A percentile compares a stretch with the other conserved stretches of the same genome.
Evolutionary conservation across 2,888 invertebrate genomes (phyloP).

Genomic region (Heliconius erato): DNA sequence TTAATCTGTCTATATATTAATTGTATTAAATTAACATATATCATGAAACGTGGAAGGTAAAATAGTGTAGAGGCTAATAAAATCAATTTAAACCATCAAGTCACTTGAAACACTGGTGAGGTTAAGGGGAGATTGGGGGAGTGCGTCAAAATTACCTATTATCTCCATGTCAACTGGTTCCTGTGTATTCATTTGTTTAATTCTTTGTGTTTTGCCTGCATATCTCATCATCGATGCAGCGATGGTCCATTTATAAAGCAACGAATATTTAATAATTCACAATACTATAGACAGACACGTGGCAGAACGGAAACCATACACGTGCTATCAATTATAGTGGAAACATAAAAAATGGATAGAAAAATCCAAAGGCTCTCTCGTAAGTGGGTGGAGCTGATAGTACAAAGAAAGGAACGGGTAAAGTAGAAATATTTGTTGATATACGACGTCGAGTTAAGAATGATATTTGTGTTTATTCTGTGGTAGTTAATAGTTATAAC

Average conservation of each 20-base stretch:
- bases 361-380: conserved; percentile 64
- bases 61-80: conserved; percentile 31
- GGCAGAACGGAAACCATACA: conserved; percentile 79
- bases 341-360: conserved; percentile 68
- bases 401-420: conserved; percentile 48
- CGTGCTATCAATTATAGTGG: conserved; percentile 83
- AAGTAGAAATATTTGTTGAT: conserved; percentile 30
- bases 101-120: conserved; percentile 2
- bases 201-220: conserved; percentile 60
- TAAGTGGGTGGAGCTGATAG: conserved; percentile 66
- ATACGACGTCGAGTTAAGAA: background rate
- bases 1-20: background rate
- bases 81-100: background rate
- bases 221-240: conserved; percentile 58
- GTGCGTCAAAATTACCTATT: conserved; percentile 63
- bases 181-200: conserved; percentile 62
- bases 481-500: background rate
- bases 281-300: conserved; percentile 71
- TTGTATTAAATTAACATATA: conserved; percentile 10
- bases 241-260: conserved; percentile 64
- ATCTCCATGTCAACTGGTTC: conserved; percentile 71
- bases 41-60: background rate
- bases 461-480: background rate
- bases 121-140: conserved; percentile 30
- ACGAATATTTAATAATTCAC: conserved; percentile 79